Base-by-base conservation (phyloP, 1,140 invertebrate species). In the Batillaria attramentaria region DNA sequence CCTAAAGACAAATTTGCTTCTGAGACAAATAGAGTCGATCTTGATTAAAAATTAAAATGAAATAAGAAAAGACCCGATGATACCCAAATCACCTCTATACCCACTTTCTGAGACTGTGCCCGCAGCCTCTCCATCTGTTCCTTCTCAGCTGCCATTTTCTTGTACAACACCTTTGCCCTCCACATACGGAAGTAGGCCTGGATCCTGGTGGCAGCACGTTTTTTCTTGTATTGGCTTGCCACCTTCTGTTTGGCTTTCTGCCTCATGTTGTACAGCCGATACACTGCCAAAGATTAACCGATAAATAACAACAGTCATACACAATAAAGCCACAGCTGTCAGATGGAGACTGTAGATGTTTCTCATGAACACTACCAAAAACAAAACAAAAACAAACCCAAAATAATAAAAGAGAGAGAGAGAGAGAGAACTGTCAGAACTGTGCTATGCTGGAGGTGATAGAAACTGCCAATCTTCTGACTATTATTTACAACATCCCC, bases 131-230 rank as follows among this genome's bases (percentile, higher is more conserved):
- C 86, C 65, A 86, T 87, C 54, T 89, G 83, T 18, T 80, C 76
- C 74, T 84, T 85, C 72, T 85, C 85, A n/a, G 79, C 80, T 24
- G 76, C 50, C 20, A 89, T 69, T 72, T 89, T 84, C 46, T 84
- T 78, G 72, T 88, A 89, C 8, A 86, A 46, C 8, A 77, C 78
- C 66, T 80, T 82, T 54, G 81, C 81, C 70, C 79, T 69, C 87
- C 87, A 90, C 84, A 84, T 87, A 18, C 88, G 80, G 79, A 86
- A 89, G 60, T 84, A 84, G n/a, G 84, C 84, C 84, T 91, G 89
- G 13, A 91, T 85, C 2, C 85, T 72, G 0, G 84, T 79, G 1
- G 87, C 87, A 4, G 89, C 85, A 16, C 28, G 46, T 2, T 60
- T 33, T 1, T 35, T 74, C 24, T 33, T 54, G 41, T 77, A 18